These are phyloP conservation scores for Turdus rufiventris DNA, from an alignment of 2,113 vertebrate genomes.

Conservation along the genomic window DNA sequence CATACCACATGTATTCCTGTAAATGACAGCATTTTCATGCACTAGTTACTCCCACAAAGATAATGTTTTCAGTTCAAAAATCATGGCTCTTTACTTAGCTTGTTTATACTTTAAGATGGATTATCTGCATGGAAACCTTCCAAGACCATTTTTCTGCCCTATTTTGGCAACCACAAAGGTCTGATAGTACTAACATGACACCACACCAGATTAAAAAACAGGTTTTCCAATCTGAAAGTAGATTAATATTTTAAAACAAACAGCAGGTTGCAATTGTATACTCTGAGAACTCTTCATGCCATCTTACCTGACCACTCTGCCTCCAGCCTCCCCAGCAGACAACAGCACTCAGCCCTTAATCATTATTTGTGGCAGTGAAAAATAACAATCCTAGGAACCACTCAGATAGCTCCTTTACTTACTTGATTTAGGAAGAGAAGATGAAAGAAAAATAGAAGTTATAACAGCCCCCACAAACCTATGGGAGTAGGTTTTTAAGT, in stretches of 20 bases:
- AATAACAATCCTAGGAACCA: not conserved
- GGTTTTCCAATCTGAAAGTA: not conserved
- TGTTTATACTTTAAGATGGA: not conserved
- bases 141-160: not conserved
- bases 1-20: not conserved
- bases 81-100: not conserved
- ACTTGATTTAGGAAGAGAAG: not conserved
- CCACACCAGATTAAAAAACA: not conserved
- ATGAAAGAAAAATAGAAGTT: not conserved
- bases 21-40: not conserved
- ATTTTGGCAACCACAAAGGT: not conserved
- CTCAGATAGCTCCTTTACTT: not conserved
- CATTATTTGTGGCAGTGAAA: not conserved
- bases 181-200: not conserved
- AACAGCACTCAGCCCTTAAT: not conserved
- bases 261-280: not conserved
- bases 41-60: not conserved
- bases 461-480: not conserved
- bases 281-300: not conserved
- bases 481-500: not conserved
- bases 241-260: slow-evolving; percentile 41
- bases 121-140: not conserved
- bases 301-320: not conserved
- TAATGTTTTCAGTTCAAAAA: not conserved
- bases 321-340: not conserved